Evolutionary conservation across 2,113 vertebrate genomes (phyloP).

Genomic region (Neopipo cinnamomea): DNA sequence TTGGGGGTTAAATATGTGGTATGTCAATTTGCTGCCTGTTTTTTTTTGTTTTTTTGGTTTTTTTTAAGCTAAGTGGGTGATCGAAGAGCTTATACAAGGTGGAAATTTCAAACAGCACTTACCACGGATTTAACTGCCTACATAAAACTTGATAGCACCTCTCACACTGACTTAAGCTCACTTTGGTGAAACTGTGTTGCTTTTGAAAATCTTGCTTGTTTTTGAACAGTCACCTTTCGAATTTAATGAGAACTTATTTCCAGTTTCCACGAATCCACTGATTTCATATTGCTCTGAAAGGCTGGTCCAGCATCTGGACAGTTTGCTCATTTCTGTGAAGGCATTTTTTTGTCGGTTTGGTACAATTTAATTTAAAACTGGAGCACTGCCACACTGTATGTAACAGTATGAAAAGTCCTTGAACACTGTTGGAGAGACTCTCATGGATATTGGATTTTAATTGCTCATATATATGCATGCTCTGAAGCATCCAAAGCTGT

Average conservation of each 20-base stretch:
- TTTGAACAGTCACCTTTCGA: background rate
- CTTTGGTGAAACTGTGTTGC: background rate
- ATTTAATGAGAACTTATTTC: background rate
- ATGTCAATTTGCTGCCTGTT: background rate
- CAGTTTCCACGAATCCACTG: background rate
- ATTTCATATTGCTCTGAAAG: background rate
- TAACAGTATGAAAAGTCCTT: background rate
- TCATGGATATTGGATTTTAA: background rate
- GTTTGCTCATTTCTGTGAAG: background rate
- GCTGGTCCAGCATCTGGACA: background rate
- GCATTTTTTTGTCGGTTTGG: background rate
- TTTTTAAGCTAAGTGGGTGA: background rate
- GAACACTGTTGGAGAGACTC: background rate
- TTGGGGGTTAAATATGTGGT: background rate
- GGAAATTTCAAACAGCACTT: constrained; percentile 7
- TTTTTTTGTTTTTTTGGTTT: background rate
- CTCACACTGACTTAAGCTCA: background rate
- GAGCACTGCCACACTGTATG: background rate
- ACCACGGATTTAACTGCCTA: background rate
- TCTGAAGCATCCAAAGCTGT: background rate
- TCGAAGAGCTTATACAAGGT: background rate
- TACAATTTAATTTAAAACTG: background rate
- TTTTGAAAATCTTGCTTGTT: background rate
- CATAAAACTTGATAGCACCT: background rate
- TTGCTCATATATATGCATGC: background rate